phyloP scores from a whole-genome alignment of 30 jellyfish, hydroid and myxozoan species.

The Nemopilema nomurai region DNA sequence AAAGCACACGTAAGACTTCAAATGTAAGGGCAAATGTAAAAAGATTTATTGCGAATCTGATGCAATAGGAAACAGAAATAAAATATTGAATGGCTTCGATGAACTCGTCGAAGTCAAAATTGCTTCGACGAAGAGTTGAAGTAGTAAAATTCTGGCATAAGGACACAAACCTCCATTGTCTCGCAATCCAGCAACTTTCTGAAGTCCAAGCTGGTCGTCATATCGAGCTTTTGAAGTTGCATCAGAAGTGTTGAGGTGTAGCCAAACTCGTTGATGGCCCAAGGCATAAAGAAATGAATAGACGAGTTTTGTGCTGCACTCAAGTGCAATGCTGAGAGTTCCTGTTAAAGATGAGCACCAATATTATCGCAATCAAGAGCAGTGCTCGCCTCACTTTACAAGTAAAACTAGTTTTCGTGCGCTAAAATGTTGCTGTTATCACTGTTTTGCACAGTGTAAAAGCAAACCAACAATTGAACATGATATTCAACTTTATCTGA shows the following conservation, averaged over 20 bases:
- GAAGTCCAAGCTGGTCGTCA: constrained; percentile 81
- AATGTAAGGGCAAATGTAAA: too few relatives aligned
- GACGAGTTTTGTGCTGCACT: constrained; percentile 71
- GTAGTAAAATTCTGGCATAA: not conserved
- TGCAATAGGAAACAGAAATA: not conserved
- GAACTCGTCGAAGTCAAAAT: not conserved
- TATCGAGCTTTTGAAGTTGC: constrained; percentile 74
- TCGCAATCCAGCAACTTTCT: constrained; percentile 84
- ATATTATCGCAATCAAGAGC: too few relatives aligned
- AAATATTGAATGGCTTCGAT: not conserved
- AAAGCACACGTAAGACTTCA: too few relatives aligned
- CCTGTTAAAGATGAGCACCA: constrained; percentile 52
- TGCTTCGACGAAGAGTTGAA: not conserved
- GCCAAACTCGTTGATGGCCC: constrained; percentile 95
- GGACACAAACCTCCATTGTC: constrained; percentile 73
- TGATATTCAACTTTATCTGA: too few relatives aligned
- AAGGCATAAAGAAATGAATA: constrained; percentile 84
- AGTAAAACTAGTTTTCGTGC: too few relatives aligned
- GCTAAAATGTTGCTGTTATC: too few relatives aligned
- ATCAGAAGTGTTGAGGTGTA: constrained; percentile 81
- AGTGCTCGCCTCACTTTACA: too few relatives aligned
- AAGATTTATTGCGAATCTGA: too few relatives aligned
- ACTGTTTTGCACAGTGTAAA: not conserved
- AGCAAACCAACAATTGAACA: not conserved
- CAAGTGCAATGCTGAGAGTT: constrained; percentile 82